Percentiles rank a stretch among this genome's conserved stretches.
Conservation (phyloP, 2,113 vertebrate species). For the Phaethon lepturus region DNA sequence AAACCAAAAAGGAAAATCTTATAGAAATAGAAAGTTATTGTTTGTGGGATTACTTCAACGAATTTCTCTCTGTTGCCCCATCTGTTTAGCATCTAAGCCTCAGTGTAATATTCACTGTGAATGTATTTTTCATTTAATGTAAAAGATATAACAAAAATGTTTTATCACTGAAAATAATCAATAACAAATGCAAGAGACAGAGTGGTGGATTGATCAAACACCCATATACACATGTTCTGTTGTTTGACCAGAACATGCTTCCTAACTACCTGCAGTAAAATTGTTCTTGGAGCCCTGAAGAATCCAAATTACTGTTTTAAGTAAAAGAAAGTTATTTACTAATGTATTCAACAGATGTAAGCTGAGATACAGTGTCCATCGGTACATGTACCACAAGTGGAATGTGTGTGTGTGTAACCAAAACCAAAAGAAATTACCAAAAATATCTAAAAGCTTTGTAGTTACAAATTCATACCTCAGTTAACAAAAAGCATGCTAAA, state of each 20-base stretch:
- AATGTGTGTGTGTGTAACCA: accelerated
- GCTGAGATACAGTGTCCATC: accelerated
- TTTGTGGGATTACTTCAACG: not conserved
- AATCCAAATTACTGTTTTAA: not conserved
- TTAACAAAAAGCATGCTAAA: not conserved
- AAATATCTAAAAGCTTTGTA: not conserved
- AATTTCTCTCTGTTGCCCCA: not conserved
- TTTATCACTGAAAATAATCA: not conserved
- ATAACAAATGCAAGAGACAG: not conserved
- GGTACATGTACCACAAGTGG: not conserved
- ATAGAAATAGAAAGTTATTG: not conserved
- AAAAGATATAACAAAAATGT: not conserved
- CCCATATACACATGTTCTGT: not conserved
- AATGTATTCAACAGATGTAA: not conserved
- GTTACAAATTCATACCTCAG: not conserved
- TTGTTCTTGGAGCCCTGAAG: not conserved
- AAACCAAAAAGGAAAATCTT: not conserved
- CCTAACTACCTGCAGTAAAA: not conserved
- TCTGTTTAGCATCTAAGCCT: not conserved
- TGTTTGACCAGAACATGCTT: not conserved
- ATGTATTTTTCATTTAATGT: not conserved
- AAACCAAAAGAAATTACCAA: not conserved
- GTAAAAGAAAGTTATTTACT: not conserved
- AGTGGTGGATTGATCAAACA: not conserved
- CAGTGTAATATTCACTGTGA: not conserved